These are phyloP conservation scores for Callinectes sapidus DNA, from an alignment of 2,888 invertebrate species.

Conservation along the genomic window DNA sequence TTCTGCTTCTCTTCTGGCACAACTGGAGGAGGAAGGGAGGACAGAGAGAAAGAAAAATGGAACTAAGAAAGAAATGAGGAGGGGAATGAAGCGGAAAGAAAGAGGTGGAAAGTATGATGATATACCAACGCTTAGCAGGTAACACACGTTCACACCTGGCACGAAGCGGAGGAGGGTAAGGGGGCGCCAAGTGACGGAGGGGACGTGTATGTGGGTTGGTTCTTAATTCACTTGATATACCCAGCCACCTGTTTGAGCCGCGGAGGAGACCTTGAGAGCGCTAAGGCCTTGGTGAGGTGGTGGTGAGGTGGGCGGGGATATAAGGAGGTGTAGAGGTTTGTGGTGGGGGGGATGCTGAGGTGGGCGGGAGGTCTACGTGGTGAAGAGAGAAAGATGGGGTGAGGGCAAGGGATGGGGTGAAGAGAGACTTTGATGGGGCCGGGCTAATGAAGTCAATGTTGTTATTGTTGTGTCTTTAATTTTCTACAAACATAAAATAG, in stretches of 20 bases:
- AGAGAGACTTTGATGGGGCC: neutral
- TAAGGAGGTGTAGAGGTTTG: neutral
- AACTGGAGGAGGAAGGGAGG: neutral
- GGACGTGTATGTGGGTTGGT: neutral
- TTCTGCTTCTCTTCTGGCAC: neutral
- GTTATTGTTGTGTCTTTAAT: neutral
- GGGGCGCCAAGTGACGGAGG: conserved; percentile 5
- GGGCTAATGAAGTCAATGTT: neutral
- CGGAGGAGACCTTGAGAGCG: neutral
- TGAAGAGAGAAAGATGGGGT: neutral
- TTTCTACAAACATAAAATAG: neutral
- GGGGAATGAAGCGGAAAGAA: neutral
- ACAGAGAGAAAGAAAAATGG: neutral
- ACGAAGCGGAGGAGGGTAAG: neutral
- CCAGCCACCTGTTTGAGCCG: conserved; percentile 15
- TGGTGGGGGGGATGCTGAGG: neutral
- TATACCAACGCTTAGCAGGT: neutral
- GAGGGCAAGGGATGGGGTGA: neutral
- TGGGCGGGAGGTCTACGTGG: neutral
- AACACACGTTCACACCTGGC: neutral
- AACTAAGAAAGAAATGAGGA: neutral
- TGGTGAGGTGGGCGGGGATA: neutral
- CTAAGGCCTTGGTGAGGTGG: neutral
- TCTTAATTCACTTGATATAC: conserved; percentile 12
- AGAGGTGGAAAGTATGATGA: neutral